Evolutionary conservation across 2,888 invertebrate genomes (phyloP).

Genomic region (Drosophila quasianomalipes): DNA sequence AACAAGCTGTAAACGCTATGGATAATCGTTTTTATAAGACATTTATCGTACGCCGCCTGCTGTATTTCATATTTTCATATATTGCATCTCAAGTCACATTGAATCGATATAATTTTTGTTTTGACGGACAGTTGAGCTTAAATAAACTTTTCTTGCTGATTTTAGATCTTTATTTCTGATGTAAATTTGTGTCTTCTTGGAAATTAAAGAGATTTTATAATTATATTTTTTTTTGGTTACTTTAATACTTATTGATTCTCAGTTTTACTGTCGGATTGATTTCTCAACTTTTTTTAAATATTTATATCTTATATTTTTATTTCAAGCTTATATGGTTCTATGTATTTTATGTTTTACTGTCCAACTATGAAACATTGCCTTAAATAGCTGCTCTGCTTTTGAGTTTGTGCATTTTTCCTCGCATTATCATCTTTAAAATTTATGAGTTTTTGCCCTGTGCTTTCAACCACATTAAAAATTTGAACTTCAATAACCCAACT

Average conservation of each 20-base stretch:
- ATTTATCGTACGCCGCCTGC: neutral
- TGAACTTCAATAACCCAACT: conserved; percentile 13
- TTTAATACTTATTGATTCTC: neutral
- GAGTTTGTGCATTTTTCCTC: neutral
- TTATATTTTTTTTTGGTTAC: neutral
- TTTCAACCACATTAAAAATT: neutral
- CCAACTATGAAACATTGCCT: neutral
- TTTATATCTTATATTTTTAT: neutral
- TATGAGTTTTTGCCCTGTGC: neutral
- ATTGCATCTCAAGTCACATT: neutral
- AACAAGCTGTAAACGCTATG: conserved; percentile 16
- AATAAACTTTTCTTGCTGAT: neutral
- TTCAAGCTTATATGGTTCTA: neutral
- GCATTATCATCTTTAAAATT: neutral
- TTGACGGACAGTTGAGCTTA: neutral
- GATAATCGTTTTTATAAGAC: conserved; percentile 2
- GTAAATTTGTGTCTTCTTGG: neutral
- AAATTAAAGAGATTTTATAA: neutral
- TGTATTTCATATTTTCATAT: neutral
- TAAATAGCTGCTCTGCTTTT: neutral
- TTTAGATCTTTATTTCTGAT: neutral
- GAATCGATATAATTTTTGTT: neutral
- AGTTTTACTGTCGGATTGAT: too few species aligned
- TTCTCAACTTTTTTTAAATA: neutral
- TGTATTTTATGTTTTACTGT: too few species aligned